Percentiles rank a stretch among this genome's conserved stretches.
Conservation (phyloP, 2,797 vertebrate species). For the Sylvilagus floridanus region DNA sequence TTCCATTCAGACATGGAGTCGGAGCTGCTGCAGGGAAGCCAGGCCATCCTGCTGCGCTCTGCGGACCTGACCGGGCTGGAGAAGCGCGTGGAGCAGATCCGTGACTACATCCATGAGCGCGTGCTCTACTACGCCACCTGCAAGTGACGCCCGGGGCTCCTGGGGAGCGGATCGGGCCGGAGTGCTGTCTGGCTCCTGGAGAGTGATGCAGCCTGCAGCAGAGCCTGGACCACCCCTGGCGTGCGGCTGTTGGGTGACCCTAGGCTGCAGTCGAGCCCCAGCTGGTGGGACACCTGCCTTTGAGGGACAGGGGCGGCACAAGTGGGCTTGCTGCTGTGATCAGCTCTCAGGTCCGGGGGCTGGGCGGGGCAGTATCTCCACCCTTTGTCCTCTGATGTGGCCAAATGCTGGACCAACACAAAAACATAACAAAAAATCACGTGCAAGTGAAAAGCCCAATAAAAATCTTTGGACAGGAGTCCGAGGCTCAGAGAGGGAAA, state of each 20-base stretch:
- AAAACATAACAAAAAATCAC: neutral
- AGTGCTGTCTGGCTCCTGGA: neutral
- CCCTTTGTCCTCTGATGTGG: neutral
- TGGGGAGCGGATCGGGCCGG: neutral
- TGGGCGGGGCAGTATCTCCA: neutral
- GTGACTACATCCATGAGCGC: conserved; percentile 86
- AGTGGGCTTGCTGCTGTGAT: no score
- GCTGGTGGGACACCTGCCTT: no score
- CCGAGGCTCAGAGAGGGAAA: conserved; percentile 18
- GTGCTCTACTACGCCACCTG: conserved; percentile 87
- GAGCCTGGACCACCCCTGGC: neutral
- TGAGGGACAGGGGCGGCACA: neutral
- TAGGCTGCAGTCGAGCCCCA: neutral
- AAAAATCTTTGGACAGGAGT: conserved; percentile 44
- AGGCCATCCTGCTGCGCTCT: conserved; percentile 87
- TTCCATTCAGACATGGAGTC: conserved; percentile 90
- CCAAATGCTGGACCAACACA: neutral
- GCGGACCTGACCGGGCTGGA: conserved; percentile 89
- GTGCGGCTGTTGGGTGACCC: neutral
- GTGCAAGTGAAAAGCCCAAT: conserved; percentile 44
- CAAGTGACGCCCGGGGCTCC: conserved; percentile 76
- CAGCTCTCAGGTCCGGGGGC: neutral
- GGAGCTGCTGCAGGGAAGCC: conserved; percentile 88
- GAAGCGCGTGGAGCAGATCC: conserved; percentile 86
- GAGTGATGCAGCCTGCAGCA: neutral